Percentiles rank a stretch among this genome's conserved stretches.
These are phyloP conservation scores for Irena cyanogastra DNA, from an alignment of 2,113 vertebrate genomes.

Conservation along the genomic window DNA sequence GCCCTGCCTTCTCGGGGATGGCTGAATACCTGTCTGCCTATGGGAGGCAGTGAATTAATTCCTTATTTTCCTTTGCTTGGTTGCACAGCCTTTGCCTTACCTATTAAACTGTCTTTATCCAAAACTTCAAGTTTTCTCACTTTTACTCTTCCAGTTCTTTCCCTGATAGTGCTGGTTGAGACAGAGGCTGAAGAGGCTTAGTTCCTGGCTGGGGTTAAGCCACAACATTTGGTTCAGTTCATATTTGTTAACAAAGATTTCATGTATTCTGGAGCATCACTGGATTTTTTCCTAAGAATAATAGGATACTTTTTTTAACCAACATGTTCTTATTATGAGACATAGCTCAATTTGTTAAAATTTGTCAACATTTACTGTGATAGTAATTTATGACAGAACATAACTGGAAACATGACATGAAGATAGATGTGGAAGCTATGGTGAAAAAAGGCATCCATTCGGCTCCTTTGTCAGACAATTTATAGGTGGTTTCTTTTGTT, in stretches of 20 bases:
- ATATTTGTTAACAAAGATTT: neutral
- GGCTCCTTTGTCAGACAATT: neutral
- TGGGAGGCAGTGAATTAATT: neutral
- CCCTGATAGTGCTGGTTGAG: neutral
- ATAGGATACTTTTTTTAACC: neutral
- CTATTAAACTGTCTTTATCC: neutral
- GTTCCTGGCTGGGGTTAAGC: neutral
- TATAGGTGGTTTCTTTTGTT: neutral
- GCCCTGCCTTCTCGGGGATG: neutral
- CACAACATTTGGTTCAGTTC: fast-evolving
- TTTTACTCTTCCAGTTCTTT: neutral
- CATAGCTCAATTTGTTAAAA: neutral
- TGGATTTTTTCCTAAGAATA: neutral
- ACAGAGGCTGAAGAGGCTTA: neutral
- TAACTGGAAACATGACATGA: neutral
- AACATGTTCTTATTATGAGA: neutral
- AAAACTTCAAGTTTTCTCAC: neutral
- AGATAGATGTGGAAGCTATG: neutral
- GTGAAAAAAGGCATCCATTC: neutral
- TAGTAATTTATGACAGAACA: neutral
- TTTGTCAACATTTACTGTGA: neutral
- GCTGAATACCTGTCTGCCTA: neutral
- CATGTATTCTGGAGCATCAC: neutral
- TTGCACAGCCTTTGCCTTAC: neutral
- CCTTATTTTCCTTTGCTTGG: neutral